Evolutionary conservation across 2,113 vertebrate species (phyloP), one percentile per base, ranked within the genome.

Genomic region (Excalfactoria chinensis): DNA sequence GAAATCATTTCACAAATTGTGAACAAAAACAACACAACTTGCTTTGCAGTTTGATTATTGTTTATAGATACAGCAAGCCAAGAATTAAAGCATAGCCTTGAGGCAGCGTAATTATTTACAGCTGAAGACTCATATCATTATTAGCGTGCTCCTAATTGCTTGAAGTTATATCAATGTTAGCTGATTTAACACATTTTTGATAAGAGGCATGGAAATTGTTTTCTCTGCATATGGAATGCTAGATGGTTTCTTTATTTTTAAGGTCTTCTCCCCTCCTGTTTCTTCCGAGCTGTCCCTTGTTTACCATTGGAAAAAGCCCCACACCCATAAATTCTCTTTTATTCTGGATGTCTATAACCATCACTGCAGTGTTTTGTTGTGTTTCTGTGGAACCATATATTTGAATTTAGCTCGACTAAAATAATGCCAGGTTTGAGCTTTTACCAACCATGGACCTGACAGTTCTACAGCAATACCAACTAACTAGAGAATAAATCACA

Each of bases 41-140:
- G 98, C 98, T 98, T 98, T 98, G 98, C 98, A 98, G 98, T 99
- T 99, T 99, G 99, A 99, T 99, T 99, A 99, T 99, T 99, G 99
- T 99, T 99, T 99, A 99, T 99, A 99, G 99, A 99, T 99, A 99
- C 98, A 98, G 98, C 97, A 97, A 98, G 98, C 98, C 97, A 98
- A 98, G 98, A 99, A 99, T 99, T 98, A 99, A 99, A 99, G 98
- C 98, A 98, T 98, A 97, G 98, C 99, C 99, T 98, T 98, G 97
- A 98, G 99, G 99, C 99, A 98, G 98, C 95, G 93, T 99, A 99
- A 99, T 99, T 99, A 99, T 99, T 99, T 99, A 99, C 99, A 99
- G 99, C 99, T 99, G 99, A 99, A 99, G 99, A 99, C 98, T 99
- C 99, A 98, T 99, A 99, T 99, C 98, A 98, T 99, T 99, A 99